These are phyloP conservation scores for Drepana arcuata DNA, from an alignment of 1,140 invertebrate species.

Conservation along the genomic window DNA sequence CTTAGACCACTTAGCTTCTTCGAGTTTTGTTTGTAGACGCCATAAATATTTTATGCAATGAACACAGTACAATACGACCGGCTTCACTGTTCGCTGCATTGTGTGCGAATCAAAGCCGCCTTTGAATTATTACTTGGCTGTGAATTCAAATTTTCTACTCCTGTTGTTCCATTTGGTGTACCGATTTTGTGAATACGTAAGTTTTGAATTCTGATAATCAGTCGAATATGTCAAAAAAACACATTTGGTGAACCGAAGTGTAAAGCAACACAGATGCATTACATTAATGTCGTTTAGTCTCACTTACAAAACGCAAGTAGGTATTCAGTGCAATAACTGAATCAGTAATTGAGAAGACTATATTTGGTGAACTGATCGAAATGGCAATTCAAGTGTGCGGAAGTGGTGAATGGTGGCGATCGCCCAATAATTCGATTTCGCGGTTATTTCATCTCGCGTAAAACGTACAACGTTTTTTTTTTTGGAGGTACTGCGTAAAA, in stretches of 20 bases:
- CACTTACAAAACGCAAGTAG: too few species aligned
- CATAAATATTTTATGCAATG: constrained; percentile 54
- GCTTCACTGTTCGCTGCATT: constrained; percentile 27
- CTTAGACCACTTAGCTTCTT: constrained; percentile 59
- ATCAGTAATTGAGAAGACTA: constrained; percentile 20
- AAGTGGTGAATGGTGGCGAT: constrained; percentile 43
- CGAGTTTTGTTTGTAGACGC: constrained; percentile 58
- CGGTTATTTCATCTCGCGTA: constrained; percentile 55
- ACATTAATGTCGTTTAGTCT: too few species aligned
- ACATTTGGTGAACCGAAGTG: too few species aligned
- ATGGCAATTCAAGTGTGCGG: constrained; percentile 39
- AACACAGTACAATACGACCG: constrained; percentile 29
- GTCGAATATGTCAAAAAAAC: too few species aligned
- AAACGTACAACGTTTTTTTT: too few species aligned
- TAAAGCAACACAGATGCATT: too few species aligned
- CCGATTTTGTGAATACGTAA: too few species aligned
- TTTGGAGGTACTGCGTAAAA: constrained; percentile 48
- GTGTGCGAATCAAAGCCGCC: constrained; percentile 28
- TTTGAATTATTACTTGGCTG: constrained; percentile 28
- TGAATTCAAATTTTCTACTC: constrained; percentile 24
- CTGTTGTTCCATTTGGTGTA: constrained; percentile 4
- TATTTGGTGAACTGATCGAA: constrained; percentile 32
- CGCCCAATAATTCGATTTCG: constrained; percentile 60
- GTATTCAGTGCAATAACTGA: too few species aligned
- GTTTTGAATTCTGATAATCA: too few species aligned